phyloP scores from a whole-genome alignment of 2,797 vertebrate genomes.

The Telmatherina bonti region DNA sequence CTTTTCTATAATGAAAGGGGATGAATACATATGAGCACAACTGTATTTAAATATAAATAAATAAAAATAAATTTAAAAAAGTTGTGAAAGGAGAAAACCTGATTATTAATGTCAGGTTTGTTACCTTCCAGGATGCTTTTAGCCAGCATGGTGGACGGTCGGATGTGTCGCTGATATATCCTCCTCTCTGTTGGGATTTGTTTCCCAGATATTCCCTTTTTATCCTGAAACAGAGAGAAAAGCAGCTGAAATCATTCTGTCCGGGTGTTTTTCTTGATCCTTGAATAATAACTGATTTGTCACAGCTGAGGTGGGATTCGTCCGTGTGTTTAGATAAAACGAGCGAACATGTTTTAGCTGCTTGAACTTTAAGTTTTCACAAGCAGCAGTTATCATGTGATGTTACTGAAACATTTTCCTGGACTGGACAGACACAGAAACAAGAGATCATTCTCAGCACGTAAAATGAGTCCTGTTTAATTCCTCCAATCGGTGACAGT shows the following conservation, averaged over 20 bases:
- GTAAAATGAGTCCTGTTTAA: not conserved
- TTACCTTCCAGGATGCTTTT: conserved; percentile 98
- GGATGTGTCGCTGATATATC: conserved; percentile 93
- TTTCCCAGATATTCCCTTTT: conserved; percentile 94
- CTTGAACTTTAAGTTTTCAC: not conserved
- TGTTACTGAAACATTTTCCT: not conserved
- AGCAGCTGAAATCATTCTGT: not conserved
- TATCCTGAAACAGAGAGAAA: conserved; percentile 86
- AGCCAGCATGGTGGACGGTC: conserved; percentile 94
- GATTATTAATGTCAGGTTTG: not conserved
- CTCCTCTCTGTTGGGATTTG: conserved; percentile 90
- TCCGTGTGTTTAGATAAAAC: not conserved
- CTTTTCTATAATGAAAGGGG: too few species aligned
- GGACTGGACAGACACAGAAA: not conserved
- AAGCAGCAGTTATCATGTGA: too few species aligned
- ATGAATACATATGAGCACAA: too few species aligned
- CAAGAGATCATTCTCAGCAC: not conserved
- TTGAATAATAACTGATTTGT: conserved; percentile 16
- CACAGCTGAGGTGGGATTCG: not conserved
- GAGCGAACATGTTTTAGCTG: not conserved
- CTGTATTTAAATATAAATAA: too few species aligned
- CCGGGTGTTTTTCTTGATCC: conserved; percentile 8
- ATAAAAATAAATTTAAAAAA: too few species aligned
- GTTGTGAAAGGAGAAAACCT: not conserved
- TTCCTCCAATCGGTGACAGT: too few species aligned